phyloP scores from a whole-genome alignment of 2,797 vertebrate species.

The Falco columbarius region DNA sequence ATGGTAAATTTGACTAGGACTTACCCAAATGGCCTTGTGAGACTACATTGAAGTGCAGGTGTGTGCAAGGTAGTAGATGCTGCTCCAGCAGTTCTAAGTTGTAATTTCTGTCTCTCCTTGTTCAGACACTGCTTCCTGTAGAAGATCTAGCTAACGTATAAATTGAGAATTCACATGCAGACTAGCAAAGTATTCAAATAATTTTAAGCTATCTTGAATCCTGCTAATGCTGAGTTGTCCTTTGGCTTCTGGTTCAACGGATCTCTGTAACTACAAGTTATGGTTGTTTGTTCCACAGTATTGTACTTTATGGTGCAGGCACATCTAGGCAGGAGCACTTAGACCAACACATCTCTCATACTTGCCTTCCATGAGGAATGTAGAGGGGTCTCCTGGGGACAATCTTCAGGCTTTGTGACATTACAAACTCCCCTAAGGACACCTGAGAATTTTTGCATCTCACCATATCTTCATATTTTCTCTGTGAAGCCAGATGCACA shows the following conservation, averaged over 20 bases:
- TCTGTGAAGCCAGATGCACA: not conserved
- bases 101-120: not conserved
- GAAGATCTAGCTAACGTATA: not conserved
- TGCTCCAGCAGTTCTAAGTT: not conserved
- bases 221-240: not conserved
- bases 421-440: not conserved
- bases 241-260: not conserved
- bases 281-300: not conserved
- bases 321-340: not conserved
- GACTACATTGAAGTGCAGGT: fast-evolving
- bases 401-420: not conserved
- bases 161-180: not conserved
- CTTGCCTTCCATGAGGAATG: not conserved
- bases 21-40: not conserved
- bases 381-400: not conserved
- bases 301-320: not conserved
- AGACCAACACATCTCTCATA: not conserved
- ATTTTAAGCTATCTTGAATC: not conserved
- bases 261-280: not conserved
- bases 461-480: not conserved
- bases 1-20: not conserved
- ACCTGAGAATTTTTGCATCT: not conserved
- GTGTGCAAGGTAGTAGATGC: not conserved
- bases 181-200: not conserved
- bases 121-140: not conserved